Evolutionary conservation across 1,140 invertebrate genomes (phyloP).

Genomic region (Bombus balteatus): DNA sequence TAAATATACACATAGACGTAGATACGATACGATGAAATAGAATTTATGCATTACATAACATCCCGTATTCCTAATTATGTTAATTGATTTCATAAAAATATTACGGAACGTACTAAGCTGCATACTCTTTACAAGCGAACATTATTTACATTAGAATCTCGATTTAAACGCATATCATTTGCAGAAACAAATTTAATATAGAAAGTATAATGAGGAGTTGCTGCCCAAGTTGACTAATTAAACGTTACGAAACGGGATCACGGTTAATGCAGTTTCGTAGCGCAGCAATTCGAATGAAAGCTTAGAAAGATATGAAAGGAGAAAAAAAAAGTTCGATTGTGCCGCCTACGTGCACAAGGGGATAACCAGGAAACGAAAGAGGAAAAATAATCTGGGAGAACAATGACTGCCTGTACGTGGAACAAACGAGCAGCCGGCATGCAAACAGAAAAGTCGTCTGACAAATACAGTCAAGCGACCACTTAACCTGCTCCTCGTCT

Average conservation of each 20-base stretch:
- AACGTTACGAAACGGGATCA: slow-evolving; percentile 33
- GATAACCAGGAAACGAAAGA: slow-evolving; percentile 51
- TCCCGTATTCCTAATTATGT: too few species aligned
- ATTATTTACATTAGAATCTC: background rate
- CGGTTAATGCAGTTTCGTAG: slow-evolving; percentile 25
- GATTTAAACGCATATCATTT: background rate
- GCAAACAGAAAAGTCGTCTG: slow-evolving; percentile 52
- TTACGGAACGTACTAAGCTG: background rate
- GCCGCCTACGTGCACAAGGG: slow-evolving; percentile 50
- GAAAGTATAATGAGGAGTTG: background rate
- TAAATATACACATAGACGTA: too few species aligned
- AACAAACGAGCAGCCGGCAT: slow-evolving; percentile 54
- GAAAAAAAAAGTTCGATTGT: slow-evolving; percentile 28
- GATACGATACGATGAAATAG: too few species aligned
- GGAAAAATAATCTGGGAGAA: slow-evolving; percentile 54
- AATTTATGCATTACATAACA: too few species aligned
- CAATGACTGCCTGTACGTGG: slow-evolving; percentile 47
- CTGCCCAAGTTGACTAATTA: slow-evolving; percentile 28
- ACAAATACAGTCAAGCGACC: slow-evolving; percentile 44
- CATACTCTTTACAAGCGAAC: background rate
- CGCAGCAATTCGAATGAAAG: slow-evolving; percentile 36
- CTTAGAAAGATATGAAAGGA: slow-evolving; percentile 23
- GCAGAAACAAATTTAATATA: background rate
- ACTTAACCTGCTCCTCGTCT: slow-evolving; percentile 35
- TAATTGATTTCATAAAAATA: background rate